A percentile compares a stretch with the other conserved stretches of the same genome.
These are phyloP conservation scores for Crepidodera aurea DNA, from an alignment of 2,888 invertebrate genomes.

Conservation along the genomic window DNA sequence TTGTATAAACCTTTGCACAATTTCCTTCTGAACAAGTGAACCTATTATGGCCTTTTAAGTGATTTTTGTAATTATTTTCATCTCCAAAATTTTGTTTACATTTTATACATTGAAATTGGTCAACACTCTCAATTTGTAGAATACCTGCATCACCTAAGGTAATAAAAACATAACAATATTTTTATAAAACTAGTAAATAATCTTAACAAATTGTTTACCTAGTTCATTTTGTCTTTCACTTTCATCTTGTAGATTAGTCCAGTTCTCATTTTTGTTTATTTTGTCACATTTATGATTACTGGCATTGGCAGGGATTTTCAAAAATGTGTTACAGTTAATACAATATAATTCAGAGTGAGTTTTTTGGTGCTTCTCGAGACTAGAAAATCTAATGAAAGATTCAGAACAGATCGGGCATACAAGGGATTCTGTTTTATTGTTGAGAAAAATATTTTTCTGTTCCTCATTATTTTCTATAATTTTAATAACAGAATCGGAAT, in stretches of 20 bases:
- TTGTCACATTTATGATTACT: slow-evolving; percentile 23
- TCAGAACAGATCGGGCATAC: slow-evolving; percentile 29
- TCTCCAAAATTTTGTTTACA: slow-evolving; percentile 38
- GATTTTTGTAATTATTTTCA: slow-evolving; percentile 16
- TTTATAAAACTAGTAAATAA: neutral
- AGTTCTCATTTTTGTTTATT: neutral
- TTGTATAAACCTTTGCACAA: slow-evolving; percentile 46
- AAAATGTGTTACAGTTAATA: slow-evolving; percentile 11
- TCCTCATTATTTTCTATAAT: neutral
- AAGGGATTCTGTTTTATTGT: neutral
- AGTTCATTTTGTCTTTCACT: neutral
- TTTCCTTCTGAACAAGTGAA: slow-evolving; percentile 41
- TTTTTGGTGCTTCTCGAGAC: slow-evolving; percentile 27
- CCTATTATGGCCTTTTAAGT: slow-evolving; percentile 37
- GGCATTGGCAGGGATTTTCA: slow-evolving; percentile 3
- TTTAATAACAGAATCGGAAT: neutral
- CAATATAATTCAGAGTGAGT: slow-evolving; percentile 32
- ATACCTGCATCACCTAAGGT: no score
- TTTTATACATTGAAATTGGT: slow-evolving; percentile 19
- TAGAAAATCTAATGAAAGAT: slow-evolving; percentile 17
- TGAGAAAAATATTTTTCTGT: neutral
- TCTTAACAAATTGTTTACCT: neutral
- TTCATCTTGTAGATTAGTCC: neutral
- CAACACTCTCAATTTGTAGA: neutral
- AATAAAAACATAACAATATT: neutral